Evolutionary conservation across 2,113 vertebrate genomes (phyloP), one percentile per base, ranked within the genome.

Genomic region (Mormyrus iriodes): DNA sequence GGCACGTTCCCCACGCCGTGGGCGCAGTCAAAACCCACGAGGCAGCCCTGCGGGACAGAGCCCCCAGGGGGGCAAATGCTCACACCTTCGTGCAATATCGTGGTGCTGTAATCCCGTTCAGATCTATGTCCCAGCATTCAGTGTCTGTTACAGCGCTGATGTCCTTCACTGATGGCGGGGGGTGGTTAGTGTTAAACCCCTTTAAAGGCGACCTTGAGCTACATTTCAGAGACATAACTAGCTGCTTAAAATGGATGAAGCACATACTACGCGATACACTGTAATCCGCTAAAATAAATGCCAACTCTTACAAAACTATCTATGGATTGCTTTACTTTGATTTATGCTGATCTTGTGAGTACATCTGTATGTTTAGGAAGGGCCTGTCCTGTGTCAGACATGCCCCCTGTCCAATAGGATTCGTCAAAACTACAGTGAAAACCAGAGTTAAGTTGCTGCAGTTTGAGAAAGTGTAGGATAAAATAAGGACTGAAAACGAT

Each of bases 11-110:
- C 98, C 31, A 94, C 97, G 0, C 97, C 97, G 0, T 99, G 98
- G 44, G 98, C 98, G 52, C 98, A 96, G 91, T 99, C 98, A 35
- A 99, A 99, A 1, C 98, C 98, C 0, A 99, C 98, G 83, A 95
- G 96, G 88, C 98, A 99, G 8, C 98, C 98, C 98, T 99, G 90
- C 9, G 73, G 88, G 44, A 93, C 61, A 87, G 12, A 48, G 39
- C 7, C 82, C 73, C 69, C 69, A 5, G 5, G 35, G 35, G 73
- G 73, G 13, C 13, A 39, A 42, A 79, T 42, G 69, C 69, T 76
- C 35, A 76, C 35, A 17, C 35, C 69, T 35, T 39, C 6, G 3
- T 39, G 35, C 69, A 76, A 76, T 19, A 39, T 76, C 35, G 39
- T 42, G 31, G 13, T 76, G 35, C 17, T 6, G 15, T 79, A 17